Base-by-base conservation (phyloP, 2,888 invertebrate species). In the Mechanitis messenoides region DNA sequence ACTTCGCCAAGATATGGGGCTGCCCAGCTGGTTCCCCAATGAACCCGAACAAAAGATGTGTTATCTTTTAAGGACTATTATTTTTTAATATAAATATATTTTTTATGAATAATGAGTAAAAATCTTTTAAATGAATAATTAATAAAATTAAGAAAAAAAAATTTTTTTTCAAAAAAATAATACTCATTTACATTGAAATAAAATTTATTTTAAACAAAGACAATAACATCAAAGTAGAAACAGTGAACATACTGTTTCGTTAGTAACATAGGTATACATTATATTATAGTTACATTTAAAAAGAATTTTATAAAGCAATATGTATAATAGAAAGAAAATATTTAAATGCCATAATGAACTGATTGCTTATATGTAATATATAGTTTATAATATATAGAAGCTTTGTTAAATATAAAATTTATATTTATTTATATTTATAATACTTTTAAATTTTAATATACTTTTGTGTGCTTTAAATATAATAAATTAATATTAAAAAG, bases 1-100 rank as follows among this genome's bases (percentile, higher is more conserved):
- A 95, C 69, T 96, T 96, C 74, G 91, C 95, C 0, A 79, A 85
- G 11, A 92, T 93, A 0, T 95, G 93, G 79, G 79, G 79, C 3
- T 92, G 92, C 66, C 83, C 85, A 0, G 74, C 77, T 0, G 92
- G 90, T 0, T 85, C 92, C 0, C 75, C 79, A 0, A 92, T 92
- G 92, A 92, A 92, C 72, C 92, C 92, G 0, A n/a, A n/a, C 1
- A 66, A 67, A 55, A 61, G 64, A 53, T 71, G 70, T 50, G 63
- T 68, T 38, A 69, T 71, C 9, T 71, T 69, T 47, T 71, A 69
- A 56, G 12, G 11, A 50, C 9, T 35, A 38, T 50, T 42, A 1
- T 42, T 9, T 11, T 1, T 3, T 38, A 38, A 6, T 7, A 38
- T 2, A 1, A 6, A 2, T 6, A 38, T 4, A 38, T 6, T 2